Conservation (phyloP, 1,140 invertebrate genomes). For the Euwallacea similis region DNA sequence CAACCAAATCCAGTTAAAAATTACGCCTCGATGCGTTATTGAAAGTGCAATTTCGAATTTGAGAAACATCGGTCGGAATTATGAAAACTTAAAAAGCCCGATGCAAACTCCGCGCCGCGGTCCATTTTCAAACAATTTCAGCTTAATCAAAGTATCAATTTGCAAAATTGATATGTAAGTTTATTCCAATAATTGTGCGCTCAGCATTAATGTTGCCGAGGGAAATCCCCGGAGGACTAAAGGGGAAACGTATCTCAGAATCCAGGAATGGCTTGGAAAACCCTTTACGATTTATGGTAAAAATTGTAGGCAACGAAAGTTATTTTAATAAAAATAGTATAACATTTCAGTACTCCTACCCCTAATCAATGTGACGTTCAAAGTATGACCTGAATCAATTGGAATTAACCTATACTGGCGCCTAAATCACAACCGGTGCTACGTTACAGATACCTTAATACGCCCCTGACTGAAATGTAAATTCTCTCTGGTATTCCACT, state of each 20-base stretch:
- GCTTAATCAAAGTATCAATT: constrained; percentile 48
- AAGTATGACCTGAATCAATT: too few relatives aligned
- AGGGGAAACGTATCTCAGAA: constrained; percentile 16
- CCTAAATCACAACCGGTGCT: too few relatives aligned
- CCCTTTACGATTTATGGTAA: too few relatives aligned
- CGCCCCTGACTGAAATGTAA: constrained; percentile 22
- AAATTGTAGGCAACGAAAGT: too few relatives aligned
- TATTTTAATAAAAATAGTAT: too few relatives aligned
- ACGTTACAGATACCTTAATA: not conserved
- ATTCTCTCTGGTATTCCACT: constrained; percentile 28
- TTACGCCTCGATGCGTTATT: too few relatives aligned
- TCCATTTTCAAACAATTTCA: constrained; percentile 38
- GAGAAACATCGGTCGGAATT: not conserved
- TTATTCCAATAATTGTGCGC: constrained; percentile 52
- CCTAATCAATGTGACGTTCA: too few relatives aligned
- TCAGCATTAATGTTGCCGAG: constrained; percentile 47
- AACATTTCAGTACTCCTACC: too few relatives aligned
- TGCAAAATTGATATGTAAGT: constrained; percentile 51
- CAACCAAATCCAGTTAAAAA: too few relatives aligned
- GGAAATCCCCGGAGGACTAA: constrained; percentile 27
- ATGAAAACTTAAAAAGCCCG: constrained; percentile 12
- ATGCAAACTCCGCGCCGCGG: not conserved
- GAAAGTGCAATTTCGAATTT: too few relatives aligned
- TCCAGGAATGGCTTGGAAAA: too few relatives aligned
- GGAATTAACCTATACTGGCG: too few relatives aligned